Conservation (phyloP, 2,888 invertebrate species). For the Erebia epiphron region DNA sequence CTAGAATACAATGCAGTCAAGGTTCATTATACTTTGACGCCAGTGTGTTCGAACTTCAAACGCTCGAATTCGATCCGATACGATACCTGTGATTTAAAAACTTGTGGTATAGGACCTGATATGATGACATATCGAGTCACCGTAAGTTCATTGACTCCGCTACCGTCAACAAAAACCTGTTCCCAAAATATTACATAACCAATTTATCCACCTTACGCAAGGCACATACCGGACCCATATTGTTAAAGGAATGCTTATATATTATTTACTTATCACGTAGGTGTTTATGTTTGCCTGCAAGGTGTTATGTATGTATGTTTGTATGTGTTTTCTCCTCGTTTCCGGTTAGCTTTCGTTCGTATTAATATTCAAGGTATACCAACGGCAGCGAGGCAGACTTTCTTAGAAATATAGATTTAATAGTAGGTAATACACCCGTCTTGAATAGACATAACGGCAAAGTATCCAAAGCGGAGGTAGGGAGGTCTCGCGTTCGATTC, state of each 20-base stretch:
- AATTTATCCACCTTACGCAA: constrained; percentile 7
- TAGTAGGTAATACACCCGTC: background rate
- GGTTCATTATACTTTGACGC: too few relatives aligned
- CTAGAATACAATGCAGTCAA: too few relatives aligned
- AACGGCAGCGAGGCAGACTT: constrained; percentile 40
- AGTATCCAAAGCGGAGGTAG: background rate
- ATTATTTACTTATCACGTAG: constrained; percentile 12
- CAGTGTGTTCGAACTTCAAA: too few relatives aligned
- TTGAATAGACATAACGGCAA: background rate
- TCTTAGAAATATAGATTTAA: constrained; percentile 41
- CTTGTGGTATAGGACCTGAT: background rate
- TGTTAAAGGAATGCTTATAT: constrained; percentile 18
- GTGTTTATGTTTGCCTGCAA: constrained; percentile 14
- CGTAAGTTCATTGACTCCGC: background rate
- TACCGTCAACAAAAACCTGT: constrained; percentile 9
- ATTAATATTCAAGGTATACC: constrained; percentile 57
- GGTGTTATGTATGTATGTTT: constrained; percentile 41
- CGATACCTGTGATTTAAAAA: too few relatives aligned
- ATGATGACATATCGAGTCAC: background rate
- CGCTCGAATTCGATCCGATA: too few relatives aligned
- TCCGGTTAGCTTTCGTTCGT: constrained; percentile 65
- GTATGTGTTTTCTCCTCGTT: constrained; percentile 48
- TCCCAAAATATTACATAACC: constrained; percentile 9
- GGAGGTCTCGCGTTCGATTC: too few relatives aligned
- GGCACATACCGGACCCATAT: constrained; percentile 6